Evolutionary conservation across 2,888 invertebrate species (phyloP).

Genomic region (Stenurella melanura): DNA sequence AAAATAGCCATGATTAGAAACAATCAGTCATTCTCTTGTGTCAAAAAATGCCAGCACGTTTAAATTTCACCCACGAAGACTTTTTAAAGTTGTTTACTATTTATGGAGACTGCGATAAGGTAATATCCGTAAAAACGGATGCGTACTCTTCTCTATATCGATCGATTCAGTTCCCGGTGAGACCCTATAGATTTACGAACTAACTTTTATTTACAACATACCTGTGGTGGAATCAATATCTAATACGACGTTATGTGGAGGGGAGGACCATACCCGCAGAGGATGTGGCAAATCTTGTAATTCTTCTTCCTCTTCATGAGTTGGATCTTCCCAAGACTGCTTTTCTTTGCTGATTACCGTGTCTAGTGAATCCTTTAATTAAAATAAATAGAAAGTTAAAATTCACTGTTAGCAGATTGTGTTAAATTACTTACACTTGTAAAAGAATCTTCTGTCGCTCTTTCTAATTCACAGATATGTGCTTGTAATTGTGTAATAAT

Average conservation of each 20-base stretch:
- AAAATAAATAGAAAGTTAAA: neutral
- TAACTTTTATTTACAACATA: constrained; percentile 26
- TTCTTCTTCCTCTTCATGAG: constrained; percentile 82
- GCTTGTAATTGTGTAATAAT: constrained; percentile 86
- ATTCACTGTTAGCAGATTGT: neutral
- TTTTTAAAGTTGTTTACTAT: too few species aligned
- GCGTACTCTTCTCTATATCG: too few species aligned
- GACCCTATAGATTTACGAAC: too few species aligned
- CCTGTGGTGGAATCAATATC: constrained; percentile 69
- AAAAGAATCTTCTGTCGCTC: constrained; percentile 68
- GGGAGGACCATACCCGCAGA: constrained; percentile 62
- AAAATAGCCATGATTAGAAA: too few species aligned
- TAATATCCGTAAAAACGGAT: too few species aligned
- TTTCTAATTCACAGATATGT: constrained; percentile 82
- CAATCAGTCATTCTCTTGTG: too few species aligned
- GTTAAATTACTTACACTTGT: constrained; percentile 57
- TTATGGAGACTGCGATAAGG: too few species aligned
- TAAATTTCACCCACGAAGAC: too few species aligned
- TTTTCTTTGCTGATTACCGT: constrained; percentile 70
- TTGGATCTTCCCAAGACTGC: constrained; percentile 83
- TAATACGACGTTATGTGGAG: constrained; percentile 62
- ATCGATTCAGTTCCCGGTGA: too few species aligned
- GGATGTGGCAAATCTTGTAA: constrained; percentile 79
- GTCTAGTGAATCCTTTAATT: constrained; percentile 69
- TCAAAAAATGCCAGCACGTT: too few species aligned